phyloP scores from a whole-genome alignment of 2,113 vertebrate species.

The Lethenteron reissneri region DNA sequence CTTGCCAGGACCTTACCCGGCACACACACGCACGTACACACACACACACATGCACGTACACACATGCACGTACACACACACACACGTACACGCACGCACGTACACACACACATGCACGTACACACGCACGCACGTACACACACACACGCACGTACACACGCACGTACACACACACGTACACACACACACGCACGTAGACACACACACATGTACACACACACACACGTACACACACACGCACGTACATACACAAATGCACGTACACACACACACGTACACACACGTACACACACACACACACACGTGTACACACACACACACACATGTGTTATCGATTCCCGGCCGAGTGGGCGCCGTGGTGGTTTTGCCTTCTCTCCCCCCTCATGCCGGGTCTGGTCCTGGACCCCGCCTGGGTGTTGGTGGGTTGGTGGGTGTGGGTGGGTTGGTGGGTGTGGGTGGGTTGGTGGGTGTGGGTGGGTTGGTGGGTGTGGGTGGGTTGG shows the following conservation, averaged over 20 bases:
- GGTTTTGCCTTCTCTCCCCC: no score
- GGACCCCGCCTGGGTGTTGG: no score
- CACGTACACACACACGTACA: neutral
- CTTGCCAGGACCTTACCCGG: no score
- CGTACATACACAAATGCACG: neutral
- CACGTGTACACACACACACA: neutral
- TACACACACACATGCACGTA: neutral
- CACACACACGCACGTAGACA: neutral
- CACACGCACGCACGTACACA: conserved; percentile 1
- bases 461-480: no score
- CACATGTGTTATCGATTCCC: no score
- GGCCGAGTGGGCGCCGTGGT: no score
- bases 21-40: neutral
- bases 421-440: no score
- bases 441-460: no score
- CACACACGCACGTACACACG: neutral
- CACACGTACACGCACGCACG: neutral
- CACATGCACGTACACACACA: neutral
- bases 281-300: neutral
- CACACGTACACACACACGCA: neutral
- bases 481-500: no score
- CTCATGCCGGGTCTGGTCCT: no score
- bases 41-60: neutral
- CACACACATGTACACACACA: neutral
- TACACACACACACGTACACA: neutral